phyloP scores from a whole-genome alignment of 2,113 vertebrate genomes.

The Mixornis gularis region DNA sequence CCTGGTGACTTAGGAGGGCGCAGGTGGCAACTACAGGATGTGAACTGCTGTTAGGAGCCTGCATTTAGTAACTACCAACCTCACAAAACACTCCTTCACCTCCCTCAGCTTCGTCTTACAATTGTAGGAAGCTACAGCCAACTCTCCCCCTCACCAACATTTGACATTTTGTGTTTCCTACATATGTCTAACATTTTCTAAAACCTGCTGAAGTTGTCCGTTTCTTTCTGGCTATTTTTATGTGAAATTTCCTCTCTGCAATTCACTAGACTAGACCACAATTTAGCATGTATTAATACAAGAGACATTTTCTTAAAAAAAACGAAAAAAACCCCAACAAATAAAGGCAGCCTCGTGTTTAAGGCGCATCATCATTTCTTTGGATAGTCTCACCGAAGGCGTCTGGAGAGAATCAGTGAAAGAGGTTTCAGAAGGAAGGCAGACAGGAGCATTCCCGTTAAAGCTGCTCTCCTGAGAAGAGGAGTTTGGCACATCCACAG shows the following conservation, averaged over 20 bases:
- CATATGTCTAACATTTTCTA: fast-evolving
- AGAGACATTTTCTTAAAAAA: not conserved
- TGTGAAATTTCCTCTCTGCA: not conserved
- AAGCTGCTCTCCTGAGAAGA: constrained; percentile 85
- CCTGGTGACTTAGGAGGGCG: not conserved
- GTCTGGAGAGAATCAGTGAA: constrained; percentile 89
- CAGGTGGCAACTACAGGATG: not conserved
- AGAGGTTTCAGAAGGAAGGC: constrained; percentile 91
- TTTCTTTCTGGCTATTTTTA: not conserved
- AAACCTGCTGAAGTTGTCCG: not conserved
- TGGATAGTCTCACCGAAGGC: constrained; percentile 84
- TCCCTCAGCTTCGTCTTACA: not conserved
- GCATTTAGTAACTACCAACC: not conserved
- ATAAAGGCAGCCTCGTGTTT: not conserved
- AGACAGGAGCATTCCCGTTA: constrained; percentile 82
- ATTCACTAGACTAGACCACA: not conserved
- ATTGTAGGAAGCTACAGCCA: not conserved
- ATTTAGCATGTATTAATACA: not conserved
- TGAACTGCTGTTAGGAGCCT: not conserved
- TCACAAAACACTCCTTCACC: not conserved
- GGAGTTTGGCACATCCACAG: constrained; percentile 81
- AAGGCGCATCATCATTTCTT: not conserved
- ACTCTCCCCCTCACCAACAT: not conserved
- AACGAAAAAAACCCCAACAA: not conserved
- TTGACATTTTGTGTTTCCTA: not conserved